Evolutionary conservation across 2,888 invertebrate species (phyloP).

Genomic region (Andrena trimmerana): DNA sequence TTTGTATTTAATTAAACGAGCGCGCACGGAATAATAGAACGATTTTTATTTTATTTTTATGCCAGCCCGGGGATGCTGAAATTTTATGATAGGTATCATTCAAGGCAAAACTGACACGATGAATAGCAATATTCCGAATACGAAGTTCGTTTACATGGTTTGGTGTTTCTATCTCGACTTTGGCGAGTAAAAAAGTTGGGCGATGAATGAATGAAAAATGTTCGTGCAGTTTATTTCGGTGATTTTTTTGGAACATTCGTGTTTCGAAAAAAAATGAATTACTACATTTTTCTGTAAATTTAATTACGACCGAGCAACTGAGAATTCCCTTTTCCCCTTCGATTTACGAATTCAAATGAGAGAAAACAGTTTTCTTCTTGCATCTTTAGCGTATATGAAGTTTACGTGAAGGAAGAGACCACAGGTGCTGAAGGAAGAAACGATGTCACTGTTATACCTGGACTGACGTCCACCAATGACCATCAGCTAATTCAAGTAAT

Average conservation of each 20-base stretch:
- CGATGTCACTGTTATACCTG: slow-evolving; percentile 64
- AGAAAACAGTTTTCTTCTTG: not conserved
- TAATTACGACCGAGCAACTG: too few species aligned
- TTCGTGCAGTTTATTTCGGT: not conserved
- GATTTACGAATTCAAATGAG: too few species aligned
- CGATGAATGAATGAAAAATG: not conserved
- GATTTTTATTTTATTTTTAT: slow-evolving; percentile 4
- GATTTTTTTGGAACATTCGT: not conserved
- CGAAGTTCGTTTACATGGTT: not conserved
- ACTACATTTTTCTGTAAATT: too few species aligned
- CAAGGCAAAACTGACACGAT: not conserved
- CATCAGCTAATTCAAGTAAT: slow-evolving; percentile 77
- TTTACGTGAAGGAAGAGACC: slow-evolving; percentile 80
- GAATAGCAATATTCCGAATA: not conserved
- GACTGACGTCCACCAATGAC: slow-evolving; percentile 63
- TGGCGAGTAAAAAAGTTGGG: not conserved
- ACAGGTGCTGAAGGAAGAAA: slow-evolving; percentile 63
- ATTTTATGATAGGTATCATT: not conserved
- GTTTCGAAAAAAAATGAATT: not conserved
- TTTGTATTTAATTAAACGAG: slow-evolving; percentile 14
- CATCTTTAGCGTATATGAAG: slow-evolving; percentile 79
- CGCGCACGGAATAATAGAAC: not conserved
- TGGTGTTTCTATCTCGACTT: not conserved
- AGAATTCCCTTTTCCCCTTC: too few species aligned
- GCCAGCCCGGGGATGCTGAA: not conserved